Base-by-base conservation (phyloP, 2,797 vertebrate species). In the Gobionotothen gibberifrons region DNA sequence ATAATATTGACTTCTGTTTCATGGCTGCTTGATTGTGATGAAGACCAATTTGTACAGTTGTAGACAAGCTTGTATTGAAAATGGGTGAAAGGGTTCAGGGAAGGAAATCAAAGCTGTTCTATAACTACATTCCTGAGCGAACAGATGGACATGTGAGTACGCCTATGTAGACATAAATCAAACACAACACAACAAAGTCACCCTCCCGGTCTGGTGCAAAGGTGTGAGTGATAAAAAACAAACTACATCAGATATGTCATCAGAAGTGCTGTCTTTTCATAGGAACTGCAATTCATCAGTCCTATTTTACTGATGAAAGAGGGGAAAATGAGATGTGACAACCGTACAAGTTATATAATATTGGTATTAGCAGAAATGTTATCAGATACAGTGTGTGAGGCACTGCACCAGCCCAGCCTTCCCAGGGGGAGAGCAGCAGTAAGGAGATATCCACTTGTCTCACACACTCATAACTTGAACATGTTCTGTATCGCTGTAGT, bases 361-460 rank as follows among this genome's bases (percentile, higher is more conserved):
- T 88, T 81, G 86, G 87, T 86, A 91, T 85, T 84, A 85, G 81
- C 60, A 16, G 75, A 76, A 82, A 74, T 79, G 63, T 79, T 86
- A 87, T 87, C 73, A 76, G 79, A 87, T 82, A 67, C 77, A 82
- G 56, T 74, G 74, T 75, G 77, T 78, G 87, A 85, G 51, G 54
- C 63, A 11, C 64, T 29, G 70, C 69, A 67, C 87, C 81, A 81
- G 72, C 65, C 47, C 74, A 53, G 75, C 71, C 54, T 29, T 81
- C 76, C 68, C 80, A 4, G 47, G 58, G 84, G 81, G 76, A 11
- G 53, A 81, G 77, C 46, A 11, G 52, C 16, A 44, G 72, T 65
- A 62, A 79, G 49, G 77, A 63, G 74, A 78, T 78, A 81, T 74
- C 69, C 68, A 58, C 71, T 79, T 66, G 68, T 81, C 72, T 86